Conservation (phyloP, 2,797 vertebrate species). For the Heliangelus exortis region DNA sequence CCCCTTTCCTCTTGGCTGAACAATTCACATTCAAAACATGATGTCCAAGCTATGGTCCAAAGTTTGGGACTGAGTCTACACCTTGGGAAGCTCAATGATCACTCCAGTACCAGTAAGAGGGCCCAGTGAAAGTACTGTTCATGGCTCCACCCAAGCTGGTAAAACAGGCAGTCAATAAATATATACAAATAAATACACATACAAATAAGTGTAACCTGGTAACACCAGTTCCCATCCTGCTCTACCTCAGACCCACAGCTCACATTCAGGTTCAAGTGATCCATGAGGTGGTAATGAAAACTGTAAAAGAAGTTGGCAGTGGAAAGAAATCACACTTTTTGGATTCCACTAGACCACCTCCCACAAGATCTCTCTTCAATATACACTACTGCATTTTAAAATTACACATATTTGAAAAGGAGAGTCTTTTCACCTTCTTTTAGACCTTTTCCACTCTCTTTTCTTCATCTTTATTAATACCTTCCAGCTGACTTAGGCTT, state of each 20-base stretch:
- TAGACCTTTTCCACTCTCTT: background rate
- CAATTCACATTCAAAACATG: background rate
- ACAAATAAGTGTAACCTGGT: background rate
- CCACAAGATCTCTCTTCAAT: background rate
- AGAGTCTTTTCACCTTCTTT: background rate
- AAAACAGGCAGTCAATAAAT: fast-evolving
- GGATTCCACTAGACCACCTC: background rate
- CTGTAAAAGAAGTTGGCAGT: background rate
- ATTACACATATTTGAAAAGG: background rate
- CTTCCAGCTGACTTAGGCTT: background rate
- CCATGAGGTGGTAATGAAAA: background rate
- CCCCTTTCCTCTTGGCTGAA: background rate
- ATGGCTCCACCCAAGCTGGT: background rate
- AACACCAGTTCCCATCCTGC: background rate
- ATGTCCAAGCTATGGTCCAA: background rate
- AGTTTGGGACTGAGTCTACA: background rate
- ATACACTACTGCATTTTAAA: background rate
- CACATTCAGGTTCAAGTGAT: background rate
- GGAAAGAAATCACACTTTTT: background rate
- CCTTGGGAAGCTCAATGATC: background rate
- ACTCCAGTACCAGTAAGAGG: fast-evolving
- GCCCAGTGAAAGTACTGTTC: background rate
- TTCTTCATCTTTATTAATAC: background rate
- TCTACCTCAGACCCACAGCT: background rate
- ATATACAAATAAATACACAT: too few species aligned